Base-by-base conservation (phyloP, 2,888 invertebrate species). In the Ramazzottius varieornatus region DNA sequence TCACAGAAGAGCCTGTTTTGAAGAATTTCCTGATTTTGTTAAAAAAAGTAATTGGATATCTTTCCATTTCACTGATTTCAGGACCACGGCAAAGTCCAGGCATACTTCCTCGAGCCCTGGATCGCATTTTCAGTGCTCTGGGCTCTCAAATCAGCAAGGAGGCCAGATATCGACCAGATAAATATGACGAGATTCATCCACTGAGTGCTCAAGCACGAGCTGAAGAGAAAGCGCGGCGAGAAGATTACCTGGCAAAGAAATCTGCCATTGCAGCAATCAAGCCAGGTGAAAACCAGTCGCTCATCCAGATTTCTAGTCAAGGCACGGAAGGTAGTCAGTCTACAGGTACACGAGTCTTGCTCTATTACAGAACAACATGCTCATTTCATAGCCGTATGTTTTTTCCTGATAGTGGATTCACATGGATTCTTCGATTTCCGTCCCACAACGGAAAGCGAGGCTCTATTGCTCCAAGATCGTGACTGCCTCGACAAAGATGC, bases 351-450 rank as follows among this genome's bases (percentile, higher is more conserved):
- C n/a, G n/a, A n/a, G n/a, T n/a, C n/a, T n/a, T n/a, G n/a, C n/a
- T n/a, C n/a, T n/a, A n/a, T n/a, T n/a, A n/a, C n/a, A n/a, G n/a
- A n/a, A n/a, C n/a, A n/a, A n/a, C n/a, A n/a, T n/a, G n/a, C n/a
- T n/a, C n/a, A n/a, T n/a, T n/a, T n/a, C n/a, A n/a, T n/a, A n/a
- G n/a, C n/a, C n/a, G n/a, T n/a, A n/a, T n/a, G n/a, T n/a, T n/a
- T n/a, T n/a, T n/a, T 54, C n/a, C 54, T n/a, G 20, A 8, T 54
- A 16, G 20, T 29, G 24, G 54, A 54, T 24, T 54, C 54, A 54
- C 54, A 54, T 54, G 54, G 54, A 54, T 54, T 54, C 24, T 54
- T 54, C 54, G 54, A 54, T 24, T 54, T n/a, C 29, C 54, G 54
- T 8, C 54, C 54, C 20, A 24, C 24, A 4, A 16, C 54, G 29